A percentile compares a stretch with the other conserved stretches of the same genome.
These are phyloP conservation scores for Procambarus clarkii DNA, from an alignment of 1,140 invertebrate genomes.

Conservation along the genomic window DNA sequence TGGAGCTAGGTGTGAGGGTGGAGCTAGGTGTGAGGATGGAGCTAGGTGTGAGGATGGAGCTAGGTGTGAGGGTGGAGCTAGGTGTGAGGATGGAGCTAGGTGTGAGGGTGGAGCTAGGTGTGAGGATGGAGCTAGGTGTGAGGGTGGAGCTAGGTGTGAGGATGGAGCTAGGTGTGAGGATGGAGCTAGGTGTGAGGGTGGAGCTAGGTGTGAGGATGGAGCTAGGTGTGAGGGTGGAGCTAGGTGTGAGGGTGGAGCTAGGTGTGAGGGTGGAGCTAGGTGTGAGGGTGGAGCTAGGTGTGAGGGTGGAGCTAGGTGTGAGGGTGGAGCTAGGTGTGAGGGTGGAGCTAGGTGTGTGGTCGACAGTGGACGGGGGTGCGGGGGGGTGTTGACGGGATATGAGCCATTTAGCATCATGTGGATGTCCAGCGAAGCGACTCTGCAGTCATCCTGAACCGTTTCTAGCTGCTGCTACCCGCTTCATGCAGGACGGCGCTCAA, in stretches of 20 bases:
- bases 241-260: no score
- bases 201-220: background rate
- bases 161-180: no score
- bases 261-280: background rate
- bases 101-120: background rate
- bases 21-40: background rate
- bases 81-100: no score
- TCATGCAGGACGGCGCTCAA: no score
- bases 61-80: background rate
- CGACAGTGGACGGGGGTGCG: background rate
- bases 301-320: no score
- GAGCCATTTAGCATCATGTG: background rate
- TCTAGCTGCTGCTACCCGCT: no score
- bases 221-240: background rate
- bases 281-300: no score
- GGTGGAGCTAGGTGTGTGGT: background rate
- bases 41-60: background rate
- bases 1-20: background rate
- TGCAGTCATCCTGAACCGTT: no score
- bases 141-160: background rate
- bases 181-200: background rate
- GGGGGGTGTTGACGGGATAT: background rate
- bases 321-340: background rate
- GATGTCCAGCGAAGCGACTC: no score
- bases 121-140: no score